Conservation (phyloP, 2,113 vertebrate genomes). For the Oryzias javanicus region DNA sequence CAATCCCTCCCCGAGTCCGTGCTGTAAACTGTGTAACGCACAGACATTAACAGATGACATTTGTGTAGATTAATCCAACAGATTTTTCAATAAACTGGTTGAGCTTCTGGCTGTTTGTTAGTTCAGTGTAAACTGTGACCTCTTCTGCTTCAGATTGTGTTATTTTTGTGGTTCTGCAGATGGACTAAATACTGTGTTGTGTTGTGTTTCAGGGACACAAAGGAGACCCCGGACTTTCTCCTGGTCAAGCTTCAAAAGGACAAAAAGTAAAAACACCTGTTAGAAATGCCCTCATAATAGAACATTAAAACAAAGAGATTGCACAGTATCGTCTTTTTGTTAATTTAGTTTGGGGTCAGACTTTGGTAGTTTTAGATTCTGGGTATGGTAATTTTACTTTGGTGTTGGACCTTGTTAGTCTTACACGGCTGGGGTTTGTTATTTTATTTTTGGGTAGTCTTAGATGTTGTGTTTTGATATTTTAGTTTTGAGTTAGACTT, state of each 20-base stretch:
- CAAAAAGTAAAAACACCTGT: constrained; percentile 80
- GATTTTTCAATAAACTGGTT: constrained; percentile 19
- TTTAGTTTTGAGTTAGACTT: too few relatives aligned
- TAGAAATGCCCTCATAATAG: too few relatives aligned
- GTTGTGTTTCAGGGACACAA: constrained; percentile 88
- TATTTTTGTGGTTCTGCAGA: not conserved
- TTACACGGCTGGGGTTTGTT: too few relatives aligned
- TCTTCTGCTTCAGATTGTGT: not conserved
- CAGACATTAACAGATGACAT: constrained; percentile 55
- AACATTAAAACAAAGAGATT: too few relatives aligned
- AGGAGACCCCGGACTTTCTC: constrained; percentile 90
- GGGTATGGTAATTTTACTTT: too few relatives aligned
- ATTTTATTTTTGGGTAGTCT: too few relatives aligned
- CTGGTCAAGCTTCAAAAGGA: constrained; percentile 84
- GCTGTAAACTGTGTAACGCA: constrained; percentile 65
- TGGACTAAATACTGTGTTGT: not conserved
- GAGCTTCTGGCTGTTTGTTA: constrained; percentile 39
- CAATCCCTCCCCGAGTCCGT: constrained; percentile 44
- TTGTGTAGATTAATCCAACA: constrained; percentile 61
- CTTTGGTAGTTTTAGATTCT: too few relatives aligned
- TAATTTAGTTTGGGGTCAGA: too few relatives aligned
- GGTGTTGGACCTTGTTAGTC: too few relatives aligned
- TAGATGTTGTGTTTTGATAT: too few relatives aligned
- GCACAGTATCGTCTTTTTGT: too few relatives aligned
- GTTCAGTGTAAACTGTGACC: constrained; percentile 12